Evolutionary conservation across 2,113 vertebrate species (phyloP).

Genomic region (Oncorhynchus tshawytscha): DNA sequence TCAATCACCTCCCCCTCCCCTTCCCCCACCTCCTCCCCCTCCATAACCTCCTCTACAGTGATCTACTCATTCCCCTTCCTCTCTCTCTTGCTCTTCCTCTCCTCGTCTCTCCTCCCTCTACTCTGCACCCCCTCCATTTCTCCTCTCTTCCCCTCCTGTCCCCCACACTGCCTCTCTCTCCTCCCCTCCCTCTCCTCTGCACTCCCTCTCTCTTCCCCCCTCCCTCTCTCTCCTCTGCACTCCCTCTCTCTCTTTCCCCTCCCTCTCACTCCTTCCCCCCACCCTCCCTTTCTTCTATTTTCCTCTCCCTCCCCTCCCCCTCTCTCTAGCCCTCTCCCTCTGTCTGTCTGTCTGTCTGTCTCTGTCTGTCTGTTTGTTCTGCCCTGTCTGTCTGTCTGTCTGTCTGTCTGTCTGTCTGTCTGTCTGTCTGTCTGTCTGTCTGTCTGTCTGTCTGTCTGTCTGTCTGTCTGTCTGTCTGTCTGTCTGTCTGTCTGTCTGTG

Average conservation of each 20-base stretch:
- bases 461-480: not conserved
- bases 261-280: not conserved
- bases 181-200: too few relatives aligned
- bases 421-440: not conserved
- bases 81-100: not conserved
- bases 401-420: not conserved
- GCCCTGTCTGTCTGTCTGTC: not conserved
- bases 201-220: too few relatives aligned
- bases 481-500: not conserved
- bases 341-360: not conserved
- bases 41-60: not conserved
- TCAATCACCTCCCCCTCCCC: too few relatives aligned
- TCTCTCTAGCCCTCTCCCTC: not conserved
- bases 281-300: not conserved
- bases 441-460: not conserved
- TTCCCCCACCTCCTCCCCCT: too few relatives aligned
- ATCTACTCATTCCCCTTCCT: not conserved
- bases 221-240: not conserved
- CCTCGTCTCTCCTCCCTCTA: not conserved
- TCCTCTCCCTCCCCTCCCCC: not conserved
- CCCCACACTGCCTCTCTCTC: not conserved
- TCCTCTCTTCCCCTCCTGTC: not conserved
- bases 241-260: not conserved
- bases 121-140: slow-evolving; percentile 18
- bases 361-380: not conserved